Evolutionary conservation across 2,113 vertebrate genomes (phyloP).

Genomic region (Charadrius vociferus): DNA sequence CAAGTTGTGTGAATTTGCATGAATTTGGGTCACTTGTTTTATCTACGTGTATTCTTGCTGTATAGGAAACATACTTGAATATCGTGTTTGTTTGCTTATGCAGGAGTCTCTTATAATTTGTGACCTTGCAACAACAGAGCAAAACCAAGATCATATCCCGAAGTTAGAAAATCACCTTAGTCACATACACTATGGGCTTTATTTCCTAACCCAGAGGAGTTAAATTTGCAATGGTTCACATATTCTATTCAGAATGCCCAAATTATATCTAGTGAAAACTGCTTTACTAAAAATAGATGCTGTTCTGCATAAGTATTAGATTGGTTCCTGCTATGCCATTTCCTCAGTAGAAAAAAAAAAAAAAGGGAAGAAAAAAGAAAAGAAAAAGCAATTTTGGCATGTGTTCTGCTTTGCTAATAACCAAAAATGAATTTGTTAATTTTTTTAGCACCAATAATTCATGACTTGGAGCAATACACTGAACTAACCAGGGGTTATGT

Average conservation of each 20-base stretch:
- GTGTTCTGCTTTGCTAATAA: background rate
- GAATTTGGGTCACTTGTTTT: background rate
- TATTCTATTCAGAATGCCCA: constrained; percentile 14
- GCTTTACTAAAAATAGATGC: constrained; percentile 60
- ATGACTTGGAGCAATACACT: background rate
- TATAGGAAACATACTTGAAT: background rate
- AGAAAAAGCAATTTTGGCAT: background rate
- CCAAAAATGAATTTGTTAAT: background rate
- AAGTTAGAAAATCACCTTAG: constrained; percentile 8
- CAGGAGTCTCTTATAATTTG: background rate
- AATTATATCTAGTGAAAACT: constrained; percentile 38
- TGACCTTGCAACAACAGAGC: background rate
- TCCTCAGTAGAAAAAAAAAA: background rate
- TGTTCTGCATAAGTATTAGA: constrained; percentile 44
- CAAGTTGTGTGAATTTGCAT: background rate
- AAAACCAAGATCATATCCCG: background rate
- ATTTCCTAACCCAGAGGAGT: background rate
- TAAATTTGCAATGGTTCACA: background rate
- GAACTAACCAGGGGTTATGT: background rate
- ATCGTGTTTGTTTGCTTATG: background rate
- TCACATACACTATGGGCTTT: background rate
- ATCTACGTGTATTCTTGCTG: background rate
- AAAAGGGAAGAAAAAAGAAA: no score
- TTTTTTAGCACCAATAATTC: background rate
- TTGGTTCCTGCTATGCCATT: constrained; percentile 15